phyloP scores from a whole-genome alignment of 2,797 vertebrate species.

The Vultur gryphus region DNA sequence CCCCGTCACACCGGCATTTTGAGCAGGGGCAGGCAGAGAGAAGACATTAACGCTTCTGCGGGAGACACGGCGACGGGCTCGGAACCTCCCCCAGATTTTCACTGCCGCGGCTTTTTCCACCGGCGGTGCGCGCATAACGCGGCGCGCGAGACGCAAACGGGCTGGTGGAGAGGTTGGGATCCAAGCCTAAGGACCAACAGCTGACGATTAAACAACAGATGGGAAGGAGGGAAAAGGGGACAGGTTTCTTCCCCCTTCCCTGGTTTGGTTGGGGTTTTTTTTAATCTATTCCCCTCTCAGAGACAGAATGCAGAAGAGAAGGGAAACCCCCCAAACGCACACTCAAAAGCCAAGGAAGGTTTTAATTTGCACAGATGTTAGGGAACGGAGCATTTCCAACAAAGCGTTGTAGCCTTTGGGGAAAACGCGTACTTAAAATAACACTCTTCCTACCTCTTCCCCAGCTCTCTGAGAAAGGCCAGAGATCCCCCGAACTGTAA shows the following conservation, averaged over 20 bases:
- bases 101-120: background rate
- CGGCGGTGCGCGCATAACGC: accelerated
- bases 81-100: background rate
- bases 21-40: background rate
- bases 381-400: background rate
- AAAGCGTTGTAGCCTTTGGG: background rate
- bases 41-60: background rate
- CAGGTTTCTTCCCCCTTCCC: background rate
- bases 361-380: background rate
- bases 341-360: background rate
- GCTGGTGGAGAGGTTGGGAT: slow-evolving; percentile 11
- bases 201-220: slow-evolving; percentile 49
- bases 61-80: background rate
- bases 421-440: background rate
- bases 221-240: slow-evolving; percentile 4
- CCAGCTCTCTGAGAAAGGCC: background rate
- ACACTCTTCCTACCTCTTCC: background rate
- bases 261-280: background rate
- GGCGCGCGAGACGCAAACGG: background rate
- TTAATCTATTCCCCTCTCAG: background rate
- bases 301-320: background rate
- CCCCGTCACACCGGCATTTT: background rate
- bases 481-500: background rate
- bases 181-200: slow-evolving; percentile 34
- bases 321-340: background rate